Conservation (phyloP, 2,888 invertebrate species). For the Lasioglossum calceatum region DNA sequence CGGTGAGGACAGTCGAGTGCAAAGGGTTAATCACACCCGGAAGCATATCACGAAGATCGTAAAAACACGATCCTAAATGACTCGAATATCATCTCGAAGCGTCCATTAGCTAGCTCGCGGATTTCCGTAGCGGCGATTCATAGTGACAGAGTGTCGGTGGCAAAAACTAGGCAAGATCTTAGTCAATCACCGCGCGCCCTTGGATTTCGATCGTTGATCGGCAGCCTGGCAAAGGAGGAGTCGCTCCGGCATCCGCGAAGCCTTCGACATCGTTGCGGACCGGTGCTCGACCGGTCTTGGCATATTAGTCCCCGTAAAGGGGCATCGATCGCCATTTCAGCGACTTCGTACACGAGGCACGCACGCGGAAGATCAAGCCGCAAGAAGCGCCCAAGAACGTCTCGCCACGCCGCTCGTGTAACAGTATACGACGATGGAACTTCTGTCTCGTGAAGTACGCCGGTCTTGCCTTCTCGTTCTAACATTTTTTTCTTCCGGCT, state of each 20-base stretch:
- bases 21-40: neutral
- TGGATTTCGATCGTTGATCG: conserved; percentile 38
- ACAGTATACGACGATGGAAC: conserved; percentile 57
- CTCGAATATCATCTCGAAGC: neutral
- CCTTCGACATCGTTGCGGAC: conserved; percentile 13
- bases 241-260: conserved; percentile 45
- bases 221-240: conserved; percentile 30
- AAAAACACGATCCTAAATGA: neutral
- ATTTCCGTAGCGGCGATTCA: neutral
- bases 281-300: conserved; percentile 46
- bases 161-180: conserved; percentile 55
- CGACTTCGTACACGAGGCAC: conserved; percentile 68
- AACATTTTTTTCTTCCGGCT: conserved; percentile 4
- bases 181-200: conserved; percentile 57
- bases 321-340: conserved; percentile 66
- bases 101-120: neutral
- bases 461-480: conserved; percentile 28
- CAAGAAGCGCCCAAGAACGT: conserved; percentile 57
- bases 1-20: neutral
- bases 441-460: conserved; percentile 37
- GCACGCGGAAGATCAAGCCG: conserved; percentile 70
- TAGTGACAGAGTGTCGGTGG: conserved; percentile 34
- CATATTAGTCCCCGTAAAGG: conserved; percentile 68
- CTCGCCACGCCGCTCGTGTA: conserved; percentile 26
- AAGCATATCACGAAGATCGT: neutral